Conservation (phyloP, 2,888 invertebrate genomes). For the Sinhomidia bicolor region DNA sequence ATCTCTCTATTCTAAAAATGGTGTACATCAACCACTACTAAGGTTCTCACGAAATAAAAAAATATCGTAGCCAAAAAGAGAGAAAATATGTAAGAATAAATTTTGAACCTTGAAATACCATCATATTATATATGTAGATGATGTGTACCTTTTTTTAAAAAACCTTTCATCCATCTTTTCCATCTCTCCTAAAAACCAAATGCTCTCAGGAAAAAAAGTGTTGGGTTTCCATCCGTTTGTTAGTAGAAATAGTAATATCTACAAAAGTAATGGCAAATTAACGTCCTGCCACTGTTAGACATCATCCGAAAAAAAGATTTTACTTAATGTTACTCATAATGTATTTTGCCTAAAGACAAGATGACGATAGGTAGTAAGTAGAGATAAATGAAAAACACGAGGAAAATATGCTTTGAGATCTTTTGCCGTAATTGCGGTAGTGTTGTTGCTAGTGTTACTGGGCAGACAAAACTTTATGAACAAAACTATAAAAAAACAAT, state of each 20-base stretch:
- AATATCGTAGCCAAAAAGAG: too few species aligned
- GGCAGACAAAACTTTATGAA: neutral
- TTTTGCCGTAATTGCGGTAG: neutral
- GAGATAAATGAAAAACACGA: neutral
- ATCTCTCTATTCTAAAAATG: too few species aligned
- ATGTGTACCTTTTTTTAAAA: neutral
- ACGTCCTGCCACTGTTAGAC: conserved; percentile 8
- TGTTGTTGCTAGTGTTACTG: neutral
- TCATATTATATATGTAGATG: neutral
- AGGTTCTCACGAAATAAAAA: too few species aligned
- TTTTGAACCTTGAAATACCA: too few species aligned
- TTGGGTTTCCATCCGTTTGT: conserved; percentile 57
- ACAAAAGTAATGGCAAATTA: neutral
- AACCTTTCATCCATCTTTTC: neutral
- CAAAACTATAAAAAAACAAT: too few species aligned
- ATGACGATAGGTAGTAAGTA: neutral
- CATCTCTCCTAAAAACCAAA: conserved; percentile 5
- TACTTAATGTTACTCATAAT: neutral
- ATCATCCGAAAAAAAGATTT: conserved; percentile 19
- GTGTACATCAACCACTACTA: too few species aligned
- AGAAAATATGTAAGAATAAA: too few species aligned
- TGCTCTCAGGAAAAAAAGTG: conserved; percentile 54
- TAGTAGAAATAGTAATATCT: neutral
- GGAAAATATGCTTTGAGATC: neutral
- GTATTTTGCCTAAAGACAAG: conserved; percentile 34